These are phyloP conservation scores for Ophthalmotilapia sp. DNA, from an alignment of 2,113 vertebrate species.

Conservation along the genomic window DNA sequence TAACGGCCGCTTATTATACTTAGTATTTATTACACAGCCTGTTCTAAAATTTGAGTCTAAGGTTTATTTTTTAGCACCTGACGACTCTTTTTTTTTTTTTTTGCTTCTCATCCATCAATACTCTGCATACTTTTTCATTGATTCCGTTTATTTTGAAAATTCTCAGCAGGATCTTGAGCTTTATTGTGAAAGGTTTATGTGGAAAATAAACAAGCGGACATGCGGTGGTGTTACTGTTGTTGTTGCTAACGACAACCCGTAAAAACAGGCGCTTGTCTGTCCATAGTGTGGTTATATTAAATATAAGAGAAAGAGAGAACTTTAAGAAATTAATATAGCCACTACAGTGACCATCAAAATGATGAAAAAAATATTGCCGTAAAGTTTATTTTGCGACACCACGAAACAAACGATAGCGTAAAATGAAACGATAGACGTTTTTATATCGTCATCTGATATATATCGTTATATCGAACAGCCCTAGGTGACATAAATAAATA, in stretches of 20 bases:
- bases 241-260: not conserved
- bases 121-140: not conserved
- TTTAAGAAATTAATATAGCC: not conserved
- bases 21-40: fast-evolving
- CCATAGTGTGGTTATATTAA: not conserved
- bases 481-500: not conserved
- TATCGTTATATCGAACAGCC: not conserved
- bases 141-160: not conserved
- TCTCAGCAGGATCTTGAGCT: not conserved
- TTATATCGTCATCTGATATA: not conserved
- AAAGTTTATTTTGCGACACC: not conserved
- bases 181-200: not conserved
- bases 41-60: too few relatives aligned
- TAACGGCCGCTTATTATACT: fast-evolving
- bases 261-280: not conserved
- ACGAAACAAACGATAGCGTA: not conserved
- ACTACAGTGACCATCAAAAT: not conserved
- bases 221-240: fast-evolving
- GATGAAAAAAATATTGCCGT: not conserved
- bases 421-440: not conserved
- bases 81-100: too few relatives aligned
- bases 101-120: not conserved
- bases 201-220: not conserved
- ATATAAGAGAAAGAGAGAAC: not conserved
- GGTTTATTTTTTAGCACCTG: too few relatives aligned